These are phyloP conservation scores for Drosophila macrospina DNA, from an alignment of 2,888 invertebrate species.

Conservation along the genomic window DNA sequence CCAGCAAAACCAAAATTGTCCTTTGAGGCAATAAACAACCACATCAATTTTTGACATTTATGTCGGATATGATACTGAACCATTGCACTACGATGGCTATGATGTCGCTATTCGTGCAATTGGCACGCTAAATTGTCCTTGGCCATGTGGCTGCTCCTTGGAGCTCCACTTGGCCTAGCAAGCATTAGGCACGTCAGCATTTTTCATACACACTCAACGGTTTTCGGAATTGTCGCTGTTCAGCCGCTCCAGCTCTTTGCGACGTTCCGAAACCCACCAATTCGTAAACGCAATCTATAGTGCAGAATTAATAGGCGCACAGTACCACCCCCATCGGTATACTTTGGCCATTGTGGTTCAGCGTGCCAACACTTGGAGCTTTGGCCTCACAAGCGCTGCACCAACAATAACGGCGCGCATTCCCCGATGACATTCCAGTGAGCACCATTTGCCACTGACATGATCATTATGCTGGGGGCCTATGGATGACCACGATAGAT, in stretches of 20 bases:
- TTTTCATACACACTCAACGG: conserved; percentile 19
- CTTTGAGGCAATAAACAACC: conserved; percentile 19
- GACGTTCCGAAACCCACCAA: conserved; percentile 47
- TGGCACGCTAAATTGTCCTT: conserved; percentile 69
- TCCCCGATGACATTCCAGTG: conserved; percentile 25
- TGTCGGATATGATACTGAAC: neutral
- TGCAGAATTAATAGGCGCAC: conserved; percentile 61
- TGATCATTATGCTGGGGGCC: conserved; percentile 51
- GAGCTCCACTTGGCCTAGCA: conserved; percentile 22
- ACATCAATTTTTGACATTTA: conserved; percentile 16
- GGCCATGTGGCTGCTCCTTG: conserved; percentile 6
- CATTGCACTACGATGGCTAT: conserved; percentile 80
- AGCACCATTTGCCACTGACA: conserved; percentile 5
- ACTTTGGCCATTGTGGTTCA: conserved; percentile 30
- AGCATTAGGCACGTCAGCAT: conserved; percentile 63
- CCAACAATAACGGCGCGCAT: conserved; percentile 33
- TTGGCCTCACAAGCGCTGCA: conserved; percentile 34
- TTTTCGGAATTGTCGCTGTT: conserved; percentile 57
- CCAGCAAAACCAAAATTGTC: conserved; percentile 43
- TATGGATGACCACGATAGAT: conserved; percentile 58
- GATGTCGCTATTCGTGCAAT: conserved; percentile 80
- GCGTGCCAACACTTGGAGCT: conserved; percentile 56
- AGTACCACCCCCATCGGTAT: conserved; percentile 37
- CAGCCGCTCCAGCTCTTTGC: conserved; percentile 48
- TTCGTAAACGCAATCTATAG: conserved; percentile 47